Evolutionary conservation across 2,797 vertebrate genomes (phyloP), one percentile per base, ranked within the genome.

Genomic region (Bovichtus variegatus): DNA sequence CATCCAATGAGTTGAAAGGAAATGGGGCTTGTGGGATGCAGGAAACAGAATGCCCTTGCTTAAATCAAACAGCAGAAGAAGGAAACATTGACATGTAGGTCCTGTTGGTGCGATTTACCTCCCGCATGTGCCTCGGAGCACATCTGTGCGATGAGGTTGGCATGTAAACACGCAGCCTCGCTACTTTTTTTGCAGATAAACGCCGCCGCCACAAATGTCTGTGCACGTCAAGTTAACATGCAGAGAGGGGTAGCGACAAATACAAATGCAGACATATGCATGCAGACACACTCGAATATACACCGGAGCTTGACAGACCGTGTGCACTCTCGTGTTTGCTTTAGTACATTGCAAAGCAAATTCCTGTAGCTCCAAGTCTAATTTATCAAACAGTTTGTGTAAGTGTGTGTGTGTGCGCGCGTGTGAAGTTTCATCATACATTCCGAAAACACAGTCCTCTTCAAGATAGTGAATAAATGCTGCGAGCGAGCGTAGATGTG

Each of bases 1-100:
- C 76, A 80, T 77, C 81, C 87, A 88, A 84, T 87, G 80, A 89
- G 86, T 90, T 84, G 82, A 86, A 85, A 87, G 80, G 77, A 88
- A 94, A 90, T 80, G 31, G 75, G 84, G 80, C 86, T 92, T 86
- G 78, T 77, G 82, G 84, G 89, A 90, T 78, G 65, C 64, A 76
- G 86, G 78, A 82, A 81, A 63, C 50, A 79, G 76, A 89, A 80
- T 71, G 85, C 67, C 87, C 85, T 88, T 91, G 86, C 79, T 91
- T 89, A 88, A 89, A 89, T 92, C 84, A 87, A 90, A 90, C 38
- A 31, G 49, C 2, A 27, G 55, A 47, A 63, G 77, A 70, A 77
- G 74, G 86, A 85, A 79, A 87, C 76, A 74, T 73, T 84, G 80
- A 83, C 82, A 46, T 50, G 78, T 82, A 65, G 81, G 81, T 91